Evolutionary conservation across 2,797 vertebrate species (phyloP), one percentile per base, ranked within the genome.

Genomic region (Chiropotes sagulatus): DNA sequence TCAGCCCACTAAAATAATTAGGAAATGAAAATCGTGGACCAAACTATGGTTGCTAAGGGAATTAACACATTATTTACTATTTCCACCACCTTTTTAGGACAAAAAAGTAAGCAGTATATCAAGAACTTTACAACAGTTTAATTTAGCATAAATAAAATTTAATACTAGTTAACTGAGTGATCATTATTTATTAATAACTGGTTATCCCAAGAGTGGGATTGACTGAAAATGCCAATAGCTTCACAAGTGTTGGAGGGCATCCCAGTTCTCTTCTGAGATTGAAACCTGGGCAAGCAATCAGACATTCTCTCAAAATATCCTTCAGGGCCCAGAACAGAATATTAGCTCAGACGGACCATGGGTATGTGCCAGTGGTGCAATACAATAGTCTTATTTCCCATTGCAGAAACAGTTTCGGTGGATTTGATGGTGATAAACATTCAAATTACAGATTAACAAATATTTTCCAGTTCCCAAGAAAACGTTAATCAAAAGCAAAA

Each of bases 401-500:
- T 28, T 61, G 41, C 2, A 79, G 67, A 90, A 76, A 67, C 6
- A 33, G 5, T 85, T 88, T 70, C 76, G 33, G 67, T 73, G 41
- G 30, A 80, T 79, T 36, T 94, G 19, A 83, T 2, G 5, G 28
- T 84, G n/a, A 81, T 44, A 79, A 41, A 22, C 44, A 76, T 72
- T 93, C 61, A 93, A 54, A 96, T 20, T 22, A 76, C 1, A 58
- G 17, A 91, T 54, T 76, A 93, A 73, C 2, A 58, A 84, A 83
- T 11, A 72, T 52, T 86, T 86, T 83, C 73, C n/a, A 81, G 22
- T 82, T 61, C 52, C 46, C 33, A 44, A 89, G 50, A 86, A 86
- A 88, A 78, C 28, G 76, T 58, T 2, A 39, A 44, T 94, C 82
- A 88, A 78, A 95, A 83, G 48, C 48, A 87, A 97, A 95, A 93